Base-by-base conservation (phyloP, 2,797 vertebrate species). In the Threskiornis aethiopicus region DNA sequence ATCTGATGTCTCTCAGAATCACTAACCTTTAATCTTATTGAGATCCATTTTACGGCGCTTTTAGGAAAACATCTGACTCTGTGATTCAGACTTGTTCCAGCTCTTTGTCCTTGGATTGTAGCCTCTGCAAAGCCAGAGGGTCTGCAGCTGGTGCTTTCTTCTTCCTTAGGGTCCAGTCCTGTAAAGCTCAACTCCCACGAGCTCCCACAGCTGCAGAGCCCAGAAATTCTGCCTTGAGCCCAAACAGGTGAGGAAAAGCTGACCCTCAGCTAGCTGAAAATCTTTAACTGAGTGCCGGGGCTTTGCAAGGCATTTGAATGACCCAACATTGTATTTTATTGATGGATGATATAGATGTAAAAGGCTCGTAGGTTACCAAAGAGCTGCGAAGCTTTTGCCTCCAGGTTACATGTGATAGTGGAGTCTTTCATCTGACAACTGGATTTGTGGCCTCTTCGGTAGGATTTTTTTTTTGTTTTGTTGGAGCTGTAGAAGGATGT, bases 341-440 rank as follows among this genome's bases (percentile, higher is more conserved):
- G 29, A 7, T 54, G 47, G 39, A 19, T 55, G 18, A 26, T 47
- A n/a, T 0, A 13, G 42, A 10, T 70, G 39, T 15, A 47, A 24
- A 62, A 78, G 3, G 6, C 44, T 69, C 3, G 2, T 20, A 42
- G 19, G 4, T 28, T 37, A 39, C 16, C 16, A 0, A 1, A 17
- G 11, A 31, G 17, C 41, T 62, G 11, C 7, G 31, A 55, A 57
- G 47, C 10, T 37, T 77, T 88, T 80, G 18, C 54, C 22, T 39
- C 21, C 10, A 22, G 42, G 25, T 71, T 81, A 13, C 11, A 2
- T n/a, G 24, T 5, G 20, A 8, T 3, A 72, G 14, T 21, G 57
- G 41, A 69, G 19, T 33, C 37, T 84, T 54, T 31, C 14, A 31
- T 21, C 31, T 81, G 57, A 28, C 28, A 89, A 4, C 37, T 57